phyloP scores from a whole-genome alignment of 2,113 vertebrate genomes.

The Plectropomus leopardus region DNA sequence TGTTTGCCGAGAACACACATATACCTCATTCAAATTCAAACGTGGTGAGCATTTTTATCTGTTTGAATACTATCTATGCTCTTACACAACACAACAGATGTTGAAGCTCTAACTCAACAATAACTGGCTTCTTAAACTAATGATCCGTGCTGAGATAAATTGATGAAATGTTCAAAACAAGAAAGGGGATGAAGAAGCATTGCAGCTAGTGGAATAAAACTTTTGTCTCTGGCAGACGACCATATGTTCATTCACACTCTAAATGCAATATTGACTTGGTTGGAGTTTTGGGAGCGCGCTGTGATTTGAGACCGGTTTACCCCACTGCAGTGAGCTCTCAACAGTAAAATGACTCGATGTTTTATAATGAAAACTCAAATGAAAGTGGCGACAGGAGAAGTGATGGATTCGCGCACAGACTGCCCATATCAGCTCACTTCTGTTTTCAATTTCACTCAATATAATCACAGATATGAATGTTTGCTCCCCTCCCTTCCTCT shows the following conservation, averaged over 20 bases:
- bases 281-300: conserved; percentile 19
- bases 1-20: not conserved
- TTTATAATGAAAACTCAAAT: conserved; percentile 38
- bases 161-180: conserved; percentile 27
- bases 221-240: conserved; percentile 19
- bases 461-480: conserved; percentile 35
- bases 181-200: conserved; percentile 28
- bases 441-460: conserved; percentile 44
- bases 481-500: not conserved
- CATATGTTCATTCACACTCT: conserved; percentile 53
- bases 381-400: not conserved
- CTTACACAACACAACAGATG: conserved; percentile 46
- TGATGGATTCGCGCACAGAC: conserved; percentile 13
- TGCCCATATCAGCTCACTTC: conserved; percentile 28
- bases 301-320: not conserved
- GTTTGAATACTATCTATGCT: not conserved
- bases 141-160: conserved; percentile 57
- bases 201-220: conserved; percentile 31
- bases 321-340: not conserved
- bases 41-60: not conserved
- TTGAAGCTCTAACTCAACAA: conserved; percentile 33
- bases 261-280: conserved; percentile 34
- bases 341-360: conserved; percentile 34
- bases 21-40: not conserved
- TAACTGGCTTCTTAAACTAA: conserved; percentile 48